Evolutionary conservation across 2,888 invertebrate genomes (phyloP).

Genomic region (Rotaria macrura): DNA sequence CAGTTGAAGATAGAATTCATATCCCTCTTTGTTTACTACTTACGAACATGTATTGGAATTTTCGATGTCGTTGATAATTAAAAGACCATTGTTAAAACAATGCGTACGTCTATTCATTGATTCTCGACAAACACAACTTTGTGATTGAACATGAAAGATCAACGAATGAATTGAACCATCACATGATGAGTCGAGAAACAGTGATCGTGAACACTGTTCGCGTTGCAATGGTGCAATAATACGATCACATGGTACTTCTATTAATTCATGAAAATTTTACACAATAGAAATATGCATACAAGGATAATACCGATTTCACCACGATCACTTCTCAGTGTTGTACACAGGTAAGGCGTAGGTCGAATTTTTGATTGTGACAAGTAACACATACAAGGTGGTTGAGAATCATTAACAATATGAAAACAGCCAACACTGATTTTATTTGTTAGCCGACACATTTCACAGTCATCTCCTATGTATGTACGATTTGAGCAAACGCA

Average conservation of each 20-base stretch:
- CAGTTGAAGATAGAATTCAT: too few relatives aligned
- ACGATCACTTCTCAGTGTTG: not conserved
- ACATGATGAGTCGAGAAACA: not conserved
- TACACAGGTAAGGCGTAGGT: not conserved
- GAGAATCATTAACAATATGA: not conserved
- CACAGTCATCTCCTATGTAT: not conserved
- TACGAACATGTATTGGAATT: not conserved
- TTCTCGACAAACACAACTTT: not conserved
- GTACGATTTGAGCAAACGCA: not conserved
- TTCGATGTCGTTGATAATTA: not conserved
- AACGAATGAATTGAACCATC: not conserved
- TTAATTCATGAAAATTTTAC: not conserved
- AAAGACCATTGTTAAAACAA: not conserved
- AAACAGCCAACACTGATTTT: not conserved
- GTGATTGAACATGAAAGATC: not conserved
- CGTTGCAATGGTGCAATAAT: not conserved
- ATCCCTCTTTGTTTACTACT: not conserved
- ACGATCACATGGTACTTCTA: constrained; percentile 1
- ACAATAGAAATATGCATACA: not conserved
- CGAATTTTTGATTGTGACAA: not conserved
- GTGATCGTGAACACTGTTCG: not conserved
- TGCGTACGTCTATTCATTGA: not conserved
- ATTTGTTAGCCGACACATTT: not conserved
- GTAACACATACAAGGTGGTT: not conserved
- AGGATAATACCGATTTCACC: not conserved